Conservation (phyloP, 2,113 vertebrate genomes). For the Tachysurus fulvidraco region DNA sequence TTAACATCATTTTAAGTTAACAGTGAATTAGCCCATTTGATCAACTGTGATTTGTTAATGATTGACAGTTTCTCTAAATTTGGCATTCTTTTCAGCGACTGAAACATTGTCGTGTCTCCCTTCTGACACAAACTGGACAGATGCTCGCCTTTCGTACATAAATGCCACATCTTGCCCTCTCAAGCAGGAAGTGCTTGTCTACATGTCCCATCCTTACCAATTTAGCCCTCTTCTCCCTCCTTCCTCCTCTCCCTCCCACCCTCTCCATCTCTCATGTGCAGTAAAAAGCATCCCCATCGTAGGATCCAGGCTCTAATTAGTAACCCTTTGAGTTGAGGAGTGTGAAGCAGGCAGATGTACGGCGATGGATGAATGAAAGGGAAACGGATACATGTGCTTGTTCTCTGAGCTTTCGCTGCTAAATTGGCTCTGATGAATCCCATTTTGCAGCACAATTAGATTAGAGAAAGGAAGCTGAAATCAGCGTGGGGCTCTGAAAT, state of each 20-base stretch:
- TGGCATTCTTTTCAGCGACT: background rate
- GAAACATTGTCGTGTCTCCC: background rate
- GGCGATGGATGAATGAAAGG: constrained; percentile 53
- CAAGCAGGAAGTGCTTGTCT: constrained; percentile 52
- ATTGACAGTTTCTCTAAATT: background rate
- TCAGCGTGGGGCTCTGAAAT: constrained; percentile 53
- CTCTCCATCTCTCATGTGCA: constrained; percentile 37
- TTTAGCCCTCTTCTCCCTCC: constrained; percentile 41
- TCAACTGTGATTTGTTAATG: background rate
- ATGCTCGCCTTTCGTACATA: constrained; percentile 35
- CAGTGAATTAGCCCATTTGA: background rate
- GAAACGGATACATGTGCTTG: constrained; percentile 55
- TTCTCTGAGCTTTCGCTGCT: constrained; percentile 47
- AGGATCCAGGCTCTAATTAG: constrained; percentile 53
- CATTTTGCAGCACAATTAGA: constrained; percentile 59
- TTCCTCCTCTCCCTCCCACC: constrained; percentile 34
- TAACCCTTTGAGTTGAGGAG: constrained; percentile 53
- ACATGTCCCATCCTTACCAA: constrained; percentile 38
- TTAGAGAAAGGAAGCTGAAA: constrained; percentile 56
- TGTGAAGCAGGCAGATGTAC: constrained; percentile 54
- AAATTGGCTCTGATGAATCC: constrained; percentile 58
- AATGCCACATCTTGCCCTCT: constrained; percentile 45
- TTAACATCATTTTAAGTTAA: background rate
- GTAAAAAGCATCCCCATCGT: constrained; percentile 52
- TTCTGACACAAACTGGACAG: constrained; percentile 39